Conservation (phyloP, 53 echinoderm and acorn worm species). For the Luidia sarsii region DNA sequence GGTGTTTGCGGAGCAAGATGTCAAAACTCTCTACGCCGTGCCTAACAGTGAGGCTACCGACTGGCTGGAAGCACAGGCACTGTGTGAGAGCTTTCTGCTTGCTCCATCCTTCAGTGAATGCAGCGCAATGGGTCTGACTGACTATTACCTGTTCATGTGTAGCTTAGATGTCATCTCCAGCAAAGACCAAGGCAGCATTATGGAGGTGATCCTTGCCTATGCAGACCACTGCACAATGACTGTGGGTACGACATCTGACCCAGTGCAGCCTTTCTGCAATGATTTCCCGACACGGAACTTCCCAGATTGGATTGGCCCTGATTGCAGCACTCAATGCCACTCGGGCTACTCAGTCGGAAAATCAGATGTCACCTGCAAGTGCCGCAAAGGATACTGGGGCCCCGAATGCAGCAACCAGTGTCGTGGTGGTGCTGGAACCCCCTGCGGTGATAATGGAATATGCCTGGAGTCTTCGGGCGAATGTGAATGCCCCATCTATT, state of each 20-base stretch:
- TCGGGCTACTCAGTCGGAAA: conserved; percentile 54
- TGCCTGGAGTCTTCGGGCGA: conserved; percentile 53
- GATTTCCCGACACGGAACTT: conserved; percentile 66
- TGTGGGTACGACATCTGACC: conserved; percentile 25
- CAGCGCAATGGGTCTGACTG: conserved; percentile 31
- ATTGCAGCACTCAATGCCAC: conserved; percentile 61
- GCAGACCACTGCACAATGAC: conserved; percentile 68
- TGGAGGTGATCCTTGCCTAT: conserved; percentile 79
- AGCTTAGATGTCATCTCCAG: conserved; percentile 54
- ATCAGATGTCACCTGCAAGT: conserved; percentile 50
- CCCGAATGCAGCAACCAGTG: conserved; percentile 62
- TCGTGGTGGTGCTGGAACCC: conserved; percentile 70
- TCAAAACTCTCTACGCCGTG: conserved; percentile 39
- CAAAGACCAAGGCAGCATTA: conserved; percentile 22
- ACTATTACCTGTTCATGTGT: conserved; percentile 72
- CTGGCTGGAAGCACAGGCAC: conserved; percentile 10
- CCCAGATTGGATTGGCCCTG: conserved; percentile 76
- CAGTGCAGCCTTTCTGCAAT: conserved; percentile 67
- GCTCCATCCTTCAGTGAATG: conserved; percentile 32
- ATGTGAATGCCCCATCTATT: conserved; percentile 73
- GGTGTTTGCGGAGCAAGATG: conserved; percentile 17
- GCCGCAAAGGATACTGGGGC: conserved; percentile 80
- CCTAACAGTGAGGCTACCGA: conserved; percentile 6
- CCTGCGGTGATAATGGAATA: conserved; percentile 70
- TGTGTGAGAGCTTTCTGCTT: conserved; percentile 55